phyloP scores from a whole-genome alignment of 2,888 invertebrate genomes.

The Alcis repandata region DNA sequence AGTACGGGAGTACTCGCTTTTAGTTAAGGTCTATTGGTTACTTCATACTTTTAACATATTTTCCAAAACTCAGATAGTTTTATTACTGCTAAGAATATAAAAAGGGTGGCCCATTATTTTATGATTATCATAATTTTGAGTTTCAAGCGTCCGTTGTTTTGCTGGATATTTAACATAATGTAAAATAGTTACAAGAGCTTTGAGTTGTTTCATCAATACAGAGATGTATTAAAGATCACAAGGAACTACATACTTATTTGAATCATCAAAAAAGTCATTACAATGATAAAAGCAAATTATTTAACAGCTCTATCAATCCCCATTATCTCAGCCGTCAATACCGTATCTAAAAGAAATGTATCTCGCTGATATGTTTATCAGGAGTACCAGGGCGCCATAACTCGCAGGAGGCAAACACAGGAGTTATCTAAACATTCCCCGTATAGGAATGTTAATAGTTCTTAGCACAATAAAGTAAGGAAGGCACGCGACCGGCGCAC shows the following conservation, averaged over 20 bases:
- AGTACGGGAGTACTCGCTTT: no score
- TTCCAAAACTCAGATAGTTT: no score
- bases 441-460: slow-evolving; percentile 84
- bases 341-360: slow-evolving; percentile 48
- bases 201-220: no score
- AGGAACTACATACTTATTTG: no score
- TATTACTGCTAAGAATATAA: no score
- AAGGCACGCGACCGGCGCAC: slow-evolving; percentile 75
- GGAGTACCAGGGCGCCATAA: slow-evolving; percentile 48
- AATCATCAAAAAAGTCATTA: neutral
- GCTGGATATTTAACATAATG: no score
- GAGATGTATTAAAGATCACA: neutral
- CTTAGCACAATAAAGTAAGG: slow-evolving; percentile 73
- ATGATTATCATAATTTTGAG: no score
- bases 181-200: no score
- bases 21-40: no score
- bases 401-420: slow-evolving; percentile 46
- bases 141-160: no score
- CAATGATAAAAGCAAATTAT: slow-evolving; percentile 18
- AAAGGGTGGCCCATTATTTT: no score
- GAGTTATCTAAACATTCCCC: slow-evolving; percentile 82
- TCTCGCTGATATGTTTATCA: slow-evolving; percentile 49
- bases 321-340: slow-evolving; percentile 43
- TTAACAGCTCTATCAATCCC: slow-evolving; percentile 38
- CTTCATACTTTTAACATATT: no score